These are phyloP conservation scores for Scytalopus superciliaris DNA, from an alignment of 2,113 vertebrate genomes.

Conservation along the genomic window DNA sequence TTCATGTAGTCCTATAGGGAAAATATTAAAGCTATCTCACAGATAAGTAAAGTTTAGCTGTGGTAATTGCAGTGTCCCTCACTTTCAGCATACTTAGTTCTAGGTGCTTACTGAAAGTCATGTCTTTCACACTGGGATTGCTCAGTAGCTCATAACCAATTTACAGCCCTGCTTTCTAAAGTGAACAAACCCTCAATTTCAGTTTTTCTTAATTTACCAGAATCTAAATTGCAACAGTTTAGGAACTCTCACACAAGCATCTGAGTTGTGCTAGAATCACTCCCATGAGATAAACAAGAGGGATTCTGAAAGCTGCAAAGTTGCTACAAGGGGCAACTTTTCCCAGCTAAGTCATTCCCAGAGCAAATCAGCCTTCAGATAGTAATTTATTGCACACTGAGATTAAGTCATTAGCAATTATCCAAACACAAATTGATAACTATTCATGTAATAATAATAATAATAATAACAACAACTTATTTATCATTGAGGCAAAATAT, in stretches of 20 bases:
- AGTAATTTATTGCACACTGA: not conserved
- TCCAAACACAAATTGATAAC: not conserved
- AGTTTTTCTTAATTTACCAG: not conserved
- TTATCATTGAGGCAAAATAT: not conserved
- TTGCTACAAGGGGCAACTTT: not conserved
- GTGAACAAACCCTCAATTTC: not conserved
- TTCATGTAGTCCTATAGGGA: not conserved
- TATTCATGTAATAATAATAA: not conserved
- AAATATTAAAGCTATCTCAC: not conserved
- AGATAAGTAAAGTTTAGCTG: not conserved
- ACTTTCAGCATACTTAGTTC: not conserved
- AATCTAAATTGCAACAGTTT: not conserved
- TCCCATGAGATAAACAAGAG: not conserved
- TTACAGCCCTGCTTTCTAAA: not conserved
- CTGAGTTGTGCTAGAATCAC: not conserved
- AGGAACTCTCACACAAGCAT: not conserved
- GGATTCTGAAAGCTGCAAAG: not conserved
- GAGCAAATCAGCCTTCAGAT: not conserved
- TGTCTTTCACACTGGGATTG: not conserved
- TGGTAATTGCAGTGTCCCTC: not conserved
- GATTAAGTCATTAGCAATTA: not conserved
- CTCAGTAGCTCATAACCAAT: not conserved
- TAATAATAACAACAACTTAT: not conserved
- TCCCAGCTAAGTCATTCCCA: not conserved
- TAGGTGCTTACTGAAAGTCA: not conserved